Evolutionary conservation across 2,797 vertebrate species (phyloP).

Genomic region (Gephyroberyx darwinii): DNA sequence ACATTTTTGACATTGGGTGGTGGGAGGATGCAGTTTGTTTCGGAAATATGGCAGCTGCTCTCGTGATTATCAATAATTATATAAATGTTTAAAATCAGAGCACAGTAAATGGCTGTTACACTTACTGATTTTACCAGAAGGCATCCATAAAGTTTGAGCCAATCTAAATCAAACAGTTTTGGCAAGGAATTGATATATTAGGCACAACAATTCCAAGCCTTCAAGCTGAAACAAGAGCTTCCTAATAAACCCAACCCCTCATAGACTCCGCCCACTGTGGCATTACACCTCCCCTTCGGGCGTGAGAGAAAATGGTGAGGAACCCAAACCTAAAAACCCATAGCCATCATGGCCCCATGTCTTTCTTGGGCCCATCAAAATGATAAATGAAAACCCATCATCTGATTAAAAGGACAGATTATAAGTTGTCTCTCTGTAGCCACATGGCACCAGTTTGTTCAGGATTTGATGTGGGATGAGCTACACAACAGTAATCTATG

Average conservation of each 20-base stretch:
- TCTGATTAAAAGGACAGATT: background rate
- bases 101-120: background rate
- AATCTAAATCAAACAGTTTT: background rate
- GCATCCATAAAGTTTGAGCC: background rate
- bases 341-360: conserved; percentile 23
- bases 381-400: background rate
- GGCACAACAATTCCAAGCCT: background rate
- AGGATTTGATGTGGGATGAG: background rate
- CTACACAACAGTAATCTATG: background rate
- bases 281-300: conserved; percentile 46
- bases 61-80: too few relatives aligned
- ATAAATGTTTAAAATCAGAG: background rate
- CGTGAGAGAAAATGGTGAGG: conserved; percentile 52
- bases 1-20: too few relatives aligned
- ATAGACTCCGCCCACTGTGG: conserved; percentile 56
- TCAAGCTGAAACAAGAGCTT: conserved; percentile 15
- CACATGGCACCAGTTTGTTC: background rate
- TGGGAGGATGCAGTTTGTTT: too few relatives aligned
- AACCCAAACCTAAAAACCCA: conserved; percentile 13
- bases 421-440: background rate
- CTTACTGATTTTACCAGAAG: background rate
- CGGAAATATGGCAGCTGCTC: background rate
- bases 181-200: background rate
- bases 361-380: background rate
- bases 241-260: conserved; percentile 24